phyloP scores from a whole-genome alignment of 2,888 invertebrate genomes.

The Luperina nickerlii region DNA sequence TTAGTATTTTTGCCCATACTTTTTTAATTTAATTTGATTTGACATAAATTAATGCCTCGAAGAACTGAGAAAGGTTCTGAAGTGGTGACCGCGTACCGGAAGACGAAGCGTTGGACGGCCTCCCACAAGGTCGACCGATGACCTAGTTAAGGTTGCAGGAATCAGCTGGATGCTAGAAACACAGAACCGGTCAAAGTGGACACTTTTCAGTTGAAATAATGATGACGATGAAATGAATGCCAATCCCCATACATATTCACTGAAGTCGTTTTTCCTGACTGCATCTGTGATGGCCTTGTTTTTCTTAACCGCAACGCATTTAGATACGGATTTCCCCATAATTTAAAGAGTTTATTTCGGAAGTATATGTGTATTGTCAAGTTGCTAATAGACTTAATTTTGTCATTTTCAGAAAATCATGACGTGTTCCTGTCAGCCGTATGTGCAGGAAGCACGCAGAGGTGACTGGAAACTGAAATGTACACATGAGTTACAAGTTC shows the following conservation, averaged over 20 bases:
- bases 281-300: not conserved
- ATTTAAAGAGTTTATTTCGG: too few species aligned
- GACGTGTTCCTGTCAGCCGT: too few species aligned
- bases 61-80: not conserved
- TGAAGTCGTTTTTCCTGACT: not conserved
- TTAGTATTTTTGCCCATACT: not conserved
- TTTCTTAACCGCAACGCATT: not conserved
- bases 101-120: too few species aligned
- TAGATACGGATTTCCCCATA: too few species aligned
- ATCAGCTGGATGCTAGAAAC: too few species aligned
- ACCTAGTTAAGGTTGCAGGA: too few species aligned
- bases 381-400: too few species aligned
- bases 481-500: constrained; percentile 11
- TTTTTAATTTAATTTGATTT: not conserved
- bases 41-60: not conserved
- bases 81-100: not conserved
- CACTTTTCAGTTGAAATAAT: too few species aligned
- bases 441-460: not conserved
- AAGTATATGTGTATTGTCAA: too few species aligned
- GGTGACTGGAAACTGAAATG: not conserved
- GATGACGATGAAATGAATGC: too few species aligned
- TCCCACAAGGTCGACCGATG: not conserved
- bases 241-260: too few species aligned
- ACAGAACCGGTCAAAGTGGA: not conserved
- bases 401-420: not conserved